Conservation (phyloP, 2,113 vertebrate species). For the Syngnathus scovelli region DNA sequence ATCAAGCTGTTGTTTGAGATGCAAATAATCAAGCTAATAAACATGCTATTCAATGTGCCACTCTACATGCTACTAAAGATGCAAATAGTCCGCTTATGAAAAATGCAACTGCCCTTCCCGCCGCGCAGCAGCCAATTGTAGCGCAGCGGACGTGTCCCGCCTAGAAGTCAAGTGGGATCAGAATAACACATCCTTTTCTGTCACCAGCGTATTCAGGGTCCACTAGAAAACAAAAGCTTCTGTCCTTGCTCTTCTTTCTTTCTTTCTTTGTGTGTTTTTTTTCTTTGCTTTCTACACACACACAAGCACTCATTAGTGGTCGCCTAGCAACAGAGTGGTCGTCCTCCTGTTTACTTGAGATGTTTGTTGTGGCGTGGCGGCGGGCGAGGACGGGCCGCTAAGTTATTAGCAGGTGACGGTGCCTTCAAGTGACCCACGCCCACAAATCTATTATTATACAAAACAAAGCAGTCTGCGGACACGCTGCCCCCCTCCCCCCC, state of each 20-base stretch:
- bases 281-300: not conserved
- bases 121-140: too few species aligned
- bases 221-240: too few species aligned
- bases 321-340: constrained; percentile 7
- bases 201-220: too few species aligned
- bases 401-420: constrained; percentile 33
- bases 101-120: too few species aligned
- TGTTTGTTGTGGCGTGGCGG: constrained; percentile 37
- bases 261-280: not conserved
- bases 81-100: too few species aligned
- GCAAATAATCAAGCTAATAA: too few species aligned
- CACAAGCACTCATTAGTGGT: not conserved
- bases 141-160: too few species aligned
- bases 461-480: constrained; percentile 39
- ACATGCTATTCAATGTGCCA: too few species aligned
- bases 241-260: not conserved
- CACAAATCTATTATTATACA: constrained; percentile 60
- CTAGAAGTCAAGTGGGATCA: too few species aligned
- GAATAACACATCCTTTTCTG: too few species aligned
- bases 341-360: constrained; percentile 52
- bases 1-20: too few species aligned
- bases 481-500: constrained; percentile 34
- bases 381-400: not conserved
- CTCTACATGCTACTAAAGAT: too few species aligned
- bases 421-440: constrained; percentile 29